Percentiles rank a stretch among this genome's conserved stretches.
These are phyloP conservation scores for Ericerus pela DNA, from an alignment of 1,140 invertebrate species.

Conservation along the genomic window DNA sequence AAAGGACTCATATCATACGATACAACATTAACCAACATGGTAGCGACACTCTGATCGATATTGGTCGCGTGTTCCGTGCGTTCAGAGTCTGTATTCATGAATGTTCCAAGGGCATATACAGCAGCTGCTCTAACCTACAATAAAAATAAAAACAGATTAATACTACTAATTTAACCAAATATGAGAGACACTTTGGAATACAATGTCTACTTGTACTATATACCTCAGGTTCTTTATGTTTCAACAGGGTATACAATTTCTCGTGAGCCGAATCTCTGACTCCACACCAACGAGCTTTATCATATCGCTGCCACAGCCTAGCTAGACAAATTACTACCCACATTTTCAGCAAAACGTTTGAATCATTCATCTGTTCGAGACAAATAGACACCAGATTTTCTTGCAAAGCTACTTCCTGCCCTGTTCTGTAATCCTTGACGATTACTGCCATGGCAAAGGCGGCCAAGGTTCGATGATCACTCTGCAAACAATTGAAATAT, in stretches of 20 bases:
- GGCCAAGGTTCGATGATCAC: conserved; percentile 72
- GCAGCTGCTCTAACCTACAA: conserved; percentile 60
- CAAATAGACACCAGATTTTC: conserved; percentile 78
- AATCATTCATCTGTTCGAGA: conserved; percentile 58
- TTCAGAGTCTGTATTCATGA: conserved; percentile 63
- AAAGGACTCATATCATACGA: conserved; percentile 70
- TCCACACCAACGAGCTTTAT: conserved; percentile 86
- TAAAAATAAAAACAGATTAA: background rate
- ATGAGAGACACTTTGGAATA: background rate
- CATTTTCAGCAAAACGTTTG: conserved; percentile 54
- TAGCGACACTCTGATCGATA: conserved; percentile 80
- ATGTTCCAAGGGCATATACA: conserved; percentile 87
- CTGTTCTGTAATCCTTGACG: conserved; percentile 71
- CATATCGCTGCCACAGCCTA: conserved; percentile 85
- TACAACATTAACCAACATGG: conserved; percentile 62
- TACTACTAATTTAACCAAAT: background rate
- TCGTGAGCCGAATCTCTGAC: conserved; percentile 91
- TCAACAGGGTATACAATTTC: conserved; percentile 66
- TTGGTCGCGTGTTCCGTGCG: conserved; percentile 83
- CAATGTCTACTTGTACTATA: conserved; percentile 9
- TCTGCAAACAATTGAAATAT: conserved; percentile 34
- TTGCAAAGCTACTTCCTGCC: conserved; percentile 74
- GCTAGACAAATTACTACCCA: conserved; percentile 89
- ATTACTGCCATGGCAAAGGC: conserved; percentile 85
- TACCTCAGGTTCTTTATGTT: conserved; percentile 72